These are phyloP conservation scores for Musca domestica DNA, from an alignment of 1,140 invertebrate species.

Conservation along the genomic window DNA sequence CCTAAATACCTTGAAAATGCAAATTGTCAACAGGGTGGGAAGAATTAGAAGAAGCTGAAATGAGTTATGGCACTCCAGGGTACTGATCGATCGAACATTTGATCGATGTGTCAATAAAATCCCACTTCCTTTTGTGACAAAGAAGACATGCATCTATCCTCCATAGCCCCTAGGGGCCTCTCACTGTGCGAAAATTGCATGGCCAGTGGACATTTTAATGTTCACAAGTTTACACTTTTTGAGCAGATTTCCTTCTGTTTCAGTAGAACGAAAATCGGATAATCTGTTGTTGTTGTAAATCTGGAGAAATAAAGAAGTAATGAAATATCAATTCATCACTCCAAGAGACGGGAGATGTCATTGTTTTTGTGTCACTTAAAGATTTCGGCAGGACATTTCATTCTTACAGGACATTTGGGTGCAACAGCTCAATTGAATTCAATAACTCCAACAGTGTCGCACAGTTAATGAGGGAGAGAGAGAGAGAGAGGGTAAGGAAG, in stretches of 20 bases:
- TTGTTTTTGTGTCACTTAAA: neutral
- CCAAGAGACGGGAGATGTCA: too few species aligned
- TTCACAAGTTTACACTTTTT: constrained; percentile 6
- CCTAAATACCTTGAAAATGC: too few species aligned
- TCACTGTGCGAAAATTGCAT: too few species aligned
- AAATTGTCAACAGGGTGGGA: too few species aligned
- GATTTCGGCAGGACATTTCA: neutral
- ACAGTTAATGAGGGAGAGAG: neutral
- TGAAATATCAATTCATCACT: constrained; percentile 5
- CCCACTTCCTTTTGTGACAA: neutral
- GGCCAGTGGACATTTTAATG: neutral
- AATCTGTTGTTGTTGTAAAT: neutral
- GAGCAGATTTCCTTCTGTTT: neutral
- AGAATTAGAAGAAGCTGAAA: too few species aligned
- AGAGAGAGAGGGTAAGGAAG: too few species aligned
- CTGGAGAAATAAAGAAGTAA: neutral
- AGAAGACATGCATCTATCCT: neutral
- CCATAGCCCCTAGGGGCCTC: neutral
- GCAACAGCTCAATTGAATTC: neutral
- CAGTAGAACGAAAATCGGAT: constrained; percentile 3
- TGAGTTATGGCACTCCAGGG: too few species aligned
- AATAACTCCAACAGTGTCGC: constrained; percentile 6
- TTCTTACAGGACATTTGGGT: constrained; percentile 7
- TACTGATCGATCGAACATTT: neutral
- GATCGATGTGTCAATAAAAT: neutral